Percentiles rank a stretch among this genome's conserved stretches.
Conservation (phyloP, 2,797 vertebrate genomes). For the Darevskia mixta region DNA sequence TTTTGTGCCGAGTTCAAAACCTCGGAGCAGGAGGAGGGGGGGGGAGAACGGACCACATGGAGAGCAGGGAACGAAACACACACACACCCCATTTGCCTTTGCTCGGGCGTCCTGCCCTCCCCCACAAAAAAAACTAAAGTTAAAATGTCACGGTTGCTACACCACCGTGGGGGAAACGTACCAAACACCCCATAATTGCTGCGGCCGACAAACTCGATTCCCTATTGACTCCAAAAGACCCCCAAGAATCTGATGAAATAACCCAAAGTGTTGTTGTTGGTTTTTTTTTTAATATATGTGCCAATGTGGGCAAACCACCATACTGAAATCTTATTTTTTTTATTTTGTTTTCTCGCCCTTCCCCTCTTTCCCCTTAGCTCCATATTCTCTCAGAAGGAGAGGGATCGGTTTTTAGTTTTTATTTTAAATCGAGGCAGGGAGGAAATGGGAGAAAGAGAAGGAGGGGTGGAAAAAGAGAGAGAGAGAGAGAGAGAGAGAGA, state of each 20-base stretch:
- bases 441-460: background rate
- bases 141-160: accelerated
- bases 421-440: background rate
- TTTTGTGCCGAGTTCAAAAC: background rate
- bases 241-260: background rate
- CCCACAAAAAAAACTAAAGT: background rate
- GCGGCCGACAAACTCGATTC: background rate
- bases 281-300: too few relatives aligned
- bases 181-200: accelerated
- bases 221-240: too few relatives aligned
- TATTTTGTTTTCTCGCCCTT: background rate
- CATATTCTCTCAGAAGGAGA: background rate
- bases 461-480: background rate
- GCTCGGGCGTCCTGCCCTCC: background rate
- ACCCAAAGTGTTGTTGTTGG: background rate
- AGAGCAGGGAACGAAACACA: too few relatives aligned
- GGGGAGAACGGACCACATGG: too few relatives aligned
- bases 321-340: background rate
- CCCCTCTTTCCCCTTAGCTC: background rate
- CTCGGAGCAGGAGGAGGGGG: too few relatives aligned
- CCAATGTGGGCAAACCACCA: background rate
- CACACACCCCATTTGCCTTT: background rate
- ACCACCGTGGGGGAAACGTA: background rate
- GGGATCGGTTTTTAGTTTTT: background rate
- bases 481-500: background rate